phyloP scores from a whole-genome alignment of 2,113 vertebrate genomes.

The Pseudolaguvia tuberculata region DNA sequence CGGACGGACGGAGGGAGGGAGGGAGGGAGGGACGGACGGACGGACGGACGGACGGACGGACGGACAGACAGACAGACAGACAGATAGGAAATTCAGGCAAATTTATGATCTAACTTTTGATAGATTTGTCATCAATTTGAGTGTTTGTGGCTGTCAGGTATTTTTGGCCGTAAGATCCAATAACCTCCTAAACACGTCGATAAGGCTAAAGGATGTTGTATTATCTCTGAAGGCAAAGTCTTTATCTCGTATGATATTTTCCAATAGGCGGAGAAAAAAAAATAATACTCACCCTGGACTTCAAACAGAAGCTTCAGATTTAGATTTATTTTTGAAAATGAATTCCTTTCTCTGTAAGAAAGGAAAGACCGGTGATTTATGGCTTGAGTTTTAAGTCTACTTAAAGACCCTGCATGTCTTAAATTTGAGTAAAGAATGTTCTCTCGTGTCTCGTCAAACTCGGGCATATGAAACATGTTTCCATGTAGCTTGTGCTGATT shows the following conservation, averaged over 20 bases:
- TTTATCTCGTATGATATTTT: constrained; percentile 57
- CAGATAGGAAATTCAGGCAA: too few species aligned
- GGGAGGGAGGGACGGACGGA: too few species aligned
- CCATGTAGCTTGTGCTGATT: constrained; percentile 56
- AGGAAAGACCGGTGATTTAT: constrained; percentile 58
- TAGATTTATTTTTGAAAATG: constrained; percentile 58
- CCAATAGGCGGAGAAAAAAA: constrained; percentile 55
- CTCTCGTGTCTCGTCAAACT: constrained; percentile 62
- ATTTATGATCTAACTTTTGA: constrained; percentile 59
- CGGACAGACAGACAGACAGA: too few species aligned
- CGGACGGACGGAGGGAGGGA: too few species aligned
- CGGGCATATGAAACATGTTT: constrained; percentile 65
- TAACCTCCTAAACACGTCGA: constrained; percentile 59
- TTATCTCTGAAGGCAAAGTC: constrained; percentile 48
- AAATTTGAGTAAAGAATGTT: constrained; percentile 60
- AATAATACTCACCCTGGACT: constrained; percentile 28
- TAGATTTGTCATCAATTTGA: constrained; percentile 63
- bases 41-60: too few species aligned
- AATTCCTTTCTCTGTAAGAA: constrained; percentile 59
- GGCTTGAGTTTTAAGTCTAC: constrained; percentile 55
- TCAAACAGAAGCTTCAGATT: constrained; percentile 55
- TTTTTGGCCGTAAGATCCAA: constrained; percentile 57
- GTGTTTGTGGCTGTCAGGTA: constrained; percentile 62
- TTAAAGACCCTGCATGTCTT: constrained; percentile 40
- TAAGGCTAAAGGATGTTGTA: constrained; percentile 58